phyloP scores from a whole-genome alignment of 2,888 invertebrate species.

The Megalurothrips usitatus region DNA sequence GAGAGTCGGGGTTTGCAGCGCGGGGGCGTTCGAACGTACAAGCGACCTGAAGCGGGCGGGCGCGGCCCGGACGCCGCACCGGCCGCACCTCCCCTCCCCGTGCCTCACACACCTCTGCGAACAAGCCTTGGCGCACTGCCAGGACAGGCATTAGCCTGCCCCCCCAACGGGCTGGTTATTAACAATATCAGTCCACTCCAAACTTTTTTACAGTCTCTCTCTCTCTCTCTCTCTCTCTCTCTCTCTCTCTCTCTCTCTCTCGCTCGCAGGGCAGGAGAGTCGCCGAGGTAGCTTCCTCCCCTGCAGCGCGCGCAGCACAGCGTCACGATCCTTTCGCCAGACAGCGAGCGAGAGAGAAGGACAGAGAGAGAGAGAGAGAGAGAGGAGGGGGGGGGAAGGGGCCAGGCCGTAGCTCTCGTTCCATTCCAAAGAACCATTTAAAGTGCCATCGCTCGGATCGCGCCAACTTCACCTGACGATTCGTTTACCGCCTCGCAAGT shows the following conservation, averaged over 20 bases:
- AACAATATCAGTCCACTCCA: constrained; percentile 26
- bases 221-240: not conserved
- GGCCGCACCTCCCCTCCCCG: too few relatives aligned
- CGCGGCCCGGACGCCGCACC: too few relatives aligned
- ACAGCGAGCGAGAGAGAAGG: too few relatives aligned
- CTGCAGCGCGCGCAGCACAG: too few relatives aligned
- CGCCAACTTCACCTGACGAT: not conserved
- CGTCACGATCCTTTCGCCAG: too few relatives aligned
- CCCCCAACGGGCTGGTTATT: not conserved
- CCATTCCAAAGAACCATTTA: not conserved
- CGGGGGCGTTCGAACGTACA: too few relatives aligned
- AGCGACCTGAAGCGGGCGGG: too few relatives aligned
- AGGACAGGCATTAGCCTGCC: constrained; percentile 13
- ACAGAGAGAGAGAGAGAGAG: too few relatives aligned
- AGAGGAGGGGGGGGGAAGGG: too few relatives aligned
- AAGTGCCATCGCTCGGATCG: not conserved
- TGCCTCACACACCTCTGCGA: constrained; percentile 13
- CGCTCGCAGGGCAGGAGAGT: not conserved
- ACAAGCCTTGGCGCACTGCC: not conserved
- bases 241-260: not conserved
- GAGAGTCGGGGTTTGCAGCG: too few relatives aligned
- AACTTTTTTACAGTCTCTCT: not conserved
- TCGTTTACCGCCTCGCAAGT: not conserved
- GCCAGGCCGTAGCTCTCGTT: not conserved
- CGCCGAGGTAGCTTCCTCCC: too few relatives aligned